phyloP scores from a whole-genome alignment of 2,888 invertebrate species.

The Agrochola circellaris region DNA sequence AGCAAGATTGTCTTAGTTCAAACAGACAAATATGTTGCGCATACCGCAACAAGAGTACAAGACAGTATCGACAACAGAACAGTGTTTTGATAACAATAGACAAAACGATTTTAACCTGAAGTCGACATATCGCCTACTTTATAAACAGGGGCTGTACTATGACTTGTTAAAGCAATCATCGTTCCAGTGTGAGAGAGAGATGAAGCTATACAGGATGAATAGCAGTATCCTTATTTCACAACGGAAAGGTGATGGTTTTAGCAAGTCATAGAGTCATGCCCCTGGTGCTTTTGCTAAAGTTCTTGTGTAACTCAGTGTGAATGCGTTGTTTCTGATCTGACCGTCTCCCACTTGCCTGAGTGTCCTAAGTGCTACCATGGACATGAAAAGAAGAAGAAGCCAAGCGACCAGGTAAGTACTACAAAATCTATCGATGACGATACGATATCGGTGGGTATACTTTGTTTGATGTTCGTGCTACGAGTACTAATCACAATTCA shows the following conservation, averaged over 20 bases:
- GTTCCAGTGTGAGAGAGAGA: too few relatives aligned
- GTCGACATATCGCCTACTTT: neutral
- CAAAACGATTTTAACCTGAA: neutral
- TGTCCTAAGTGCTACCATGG: neutral
- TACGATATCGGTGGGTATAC: neutral
- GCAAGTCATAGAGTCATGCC: too few relatives aligned
- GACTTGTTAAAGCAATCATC: too few relatives aligned
- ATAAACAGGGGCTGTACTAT: too few relatives aligned
- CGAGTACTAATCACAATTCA: neutral
- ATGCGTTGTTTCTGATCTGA: neutral
- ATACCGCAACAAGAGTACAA: neutral
- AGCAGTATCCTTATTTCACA: too few relatives aligned
- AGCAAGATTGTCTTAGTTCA: neutral
- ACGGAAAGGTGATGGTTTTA: too few relatives aligned
- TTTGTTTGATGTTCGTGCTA: neutral
- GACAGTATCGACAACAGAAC: neutral
- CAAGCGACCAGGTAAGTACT: neutral
- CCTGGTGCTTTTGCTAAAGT: too few relatives aligned
- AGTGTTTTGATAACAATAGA: neutral
- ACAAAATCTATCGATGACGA: slow-evolving; percentile 12
- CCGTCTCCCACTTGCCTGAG: neutral
- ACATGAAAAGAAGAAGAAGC: neutral
- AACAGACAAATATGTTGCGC: neutral
- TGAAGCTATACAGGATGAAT: too few relatives aligned
- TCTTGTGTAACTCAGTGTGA: too few relatives aligned